Percentiles rank a stretch among this genome's conserved stretches.
Evolutionary conservation across 2,113 vertebrate species (phyloP).

Genomic region (Nesogale talazaci): DNA sequence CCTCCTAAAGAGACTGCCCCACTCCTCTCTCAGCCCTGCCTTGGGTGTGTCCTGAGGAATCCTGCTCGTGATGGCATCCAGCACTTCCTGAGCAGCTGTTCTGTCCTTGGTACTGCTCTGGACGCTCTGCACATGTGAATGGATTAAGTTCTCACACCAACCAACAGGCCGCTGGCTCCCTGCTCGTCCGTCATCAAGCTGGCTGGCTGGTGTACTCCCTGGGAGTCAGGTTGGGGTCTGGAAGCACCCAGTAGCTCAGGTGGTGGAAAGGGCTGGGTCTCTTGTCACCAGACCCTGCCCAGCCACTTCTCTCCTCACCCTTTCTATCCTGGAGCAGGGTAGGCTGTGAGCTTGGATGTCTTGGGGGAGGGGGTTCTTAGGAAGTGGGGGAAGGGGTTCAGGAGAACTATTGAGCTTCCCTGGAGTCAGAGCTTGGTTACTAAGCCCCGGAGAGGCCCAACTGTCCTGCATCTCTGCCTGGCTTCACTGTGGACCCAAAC

Average conservation of each 20-base stretch:
- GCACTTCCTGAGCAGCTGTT: not conserved
- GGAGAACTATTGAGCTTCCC: too few relatives aligned
- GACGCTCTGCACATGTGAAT: not conserved
- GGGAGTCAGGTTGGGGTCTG: not conserved
- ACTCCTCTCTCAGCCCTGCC: not conserved
- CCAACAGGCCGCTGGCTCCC: not conserved
- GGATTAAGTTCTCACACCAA: not conserved
- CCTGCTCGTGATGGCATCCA: not conserved
- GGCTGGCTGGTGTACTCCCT: slow-evolving; percentile 65
- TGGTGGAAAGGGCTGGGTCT: not conserved
- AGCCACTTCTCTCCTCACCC: not conserved
- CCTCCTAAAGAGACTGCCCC: not conserved
- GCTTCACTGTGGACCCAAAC: too few relatives aligned
- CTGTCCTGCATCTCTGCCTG: too few relatives aligned
- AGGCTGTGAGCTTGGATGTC: not conserved
- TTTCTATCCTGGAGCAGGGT: not conserved
- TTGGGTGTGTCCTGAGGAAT: not conserved
- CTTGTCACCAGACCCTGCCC: not conserved
- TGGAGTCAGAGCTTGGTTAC: too few relatives aligned
- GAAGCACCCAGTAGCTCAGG: not conserved
- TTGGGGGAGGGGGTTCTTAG: too few relatives aligned
- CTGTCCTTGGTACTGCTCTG: not conserved
- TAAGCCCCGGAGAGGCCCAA: too few relatives aligned
- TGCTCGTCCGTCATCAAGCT: not conserved
- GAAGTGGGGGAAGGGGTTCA: too few relatives aligned